Percentiles rank a stretch among this genome's conserved stretches.
Conservation (phyloP, 2,888 invertebrate genomes). For the Gisinianus flammeolus region DNA sequence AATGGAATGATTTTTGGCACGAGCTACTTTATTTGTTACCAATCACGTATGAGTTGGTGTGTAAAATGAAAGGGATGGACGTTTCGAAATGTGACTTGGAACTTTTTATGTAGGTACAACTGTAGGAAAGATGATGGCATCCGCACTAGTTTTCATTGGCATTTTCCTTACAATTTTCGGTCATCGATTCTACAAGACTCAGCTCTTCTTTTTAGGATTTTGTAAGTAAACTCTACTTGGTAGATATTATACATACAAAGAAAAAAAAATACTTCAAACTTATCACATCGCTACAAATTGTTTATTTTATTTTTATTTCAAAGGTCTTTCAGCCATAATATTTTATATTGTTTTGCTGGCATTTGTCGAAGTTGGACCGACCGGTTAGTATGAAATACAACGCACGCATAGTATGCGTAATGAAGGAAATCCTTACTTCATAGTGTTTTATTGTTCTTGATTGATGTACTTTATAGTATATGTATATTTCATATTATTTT, state of each 20-base stretch:
- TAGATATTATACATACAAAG: neutral
- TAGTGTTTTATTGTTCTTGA: neutral
- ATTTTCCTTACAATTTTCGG: slow-evolving; percentile 70
- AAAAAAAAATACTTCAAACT: neutral
- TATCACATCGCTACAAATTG: neutral
- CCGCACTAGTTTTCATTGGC: slow-evolving; percentile 68
- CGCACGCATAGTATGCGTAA: neutral
- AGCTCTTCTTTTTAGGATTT: slow-evolving; percentile 70
- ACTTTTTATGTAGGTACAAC: slow-evolving; percentile 59
- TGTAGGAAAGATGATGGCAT: slow-evolving; percentile 66
- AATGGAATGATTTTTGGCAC: neutral
- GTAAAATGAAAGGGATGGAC: too few relatives aligned
- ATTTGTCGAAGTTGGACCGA: slow-evolving; percentile 52
- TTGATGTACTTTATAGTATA: neutral
- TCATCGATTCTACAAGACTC: slow-evolving; percentile 70
- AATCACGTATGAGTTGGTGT: neutral
- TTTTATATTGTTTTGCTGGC: slow-evolving; percentile 64
- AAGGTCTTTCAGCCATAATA: slow-evolving; percentile 65
- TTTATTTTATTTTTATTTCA: neutral
- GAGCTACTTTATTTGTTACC: neutral
- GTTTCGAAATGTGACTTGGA: too few relatives aligned
- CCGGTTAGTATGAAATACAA: slow-evolving; percentile 50
- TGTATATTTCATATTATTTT: slow-evolving; percentile 42
- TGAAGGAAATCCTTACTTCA: neutral
- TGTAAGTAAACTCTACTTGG: slow-evolving; percentile 59